Conservation (phyloP, 2,888 invertebrate genomes). For the Prionchulus punctatus region DNA sequence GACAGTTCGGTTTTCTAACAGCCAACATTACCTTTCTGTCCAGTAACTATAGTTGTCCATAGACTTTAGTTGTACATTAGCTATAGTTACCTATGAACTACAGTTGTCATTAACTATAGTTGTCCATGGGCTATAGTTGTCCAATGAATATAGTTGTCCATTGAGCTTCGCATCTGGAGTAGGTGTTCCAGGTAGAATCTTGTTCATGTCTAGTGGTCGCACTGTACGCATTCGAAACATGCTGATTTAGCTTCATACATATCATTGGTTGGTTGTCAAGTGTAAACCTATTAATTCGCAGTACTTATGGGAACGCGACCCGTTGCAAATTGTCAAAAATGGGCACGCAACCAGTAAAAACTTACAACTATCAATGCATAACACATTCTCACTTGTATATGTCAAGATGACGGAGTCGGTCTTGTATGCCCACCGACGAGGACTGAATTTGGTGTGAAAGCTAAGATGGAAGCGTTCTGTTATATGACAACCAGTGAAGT, state of each 20-base stretch:
- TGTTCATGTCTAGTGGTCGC: no score
- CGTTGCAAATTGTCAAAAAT: constrained; percentile 21
- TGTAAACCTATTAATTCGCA: constrained; percentile 25
- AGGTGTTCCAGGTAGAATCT: constrained; percentile 28
- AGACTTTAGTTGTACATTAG: no score
- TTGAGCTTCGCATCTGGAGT: constrained; percentile 28
- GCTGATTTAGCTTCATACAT: constrained; percentile 1
- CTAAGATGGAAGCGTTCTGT: constrained; percentile 30
- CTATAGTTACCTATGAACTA: no score
- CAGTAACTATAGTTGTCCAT: no score
- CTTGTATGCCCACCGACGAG: constrained; percentile 27
- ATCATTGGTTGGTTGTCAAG: constrained; percentile 27
- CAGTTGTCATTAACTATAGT: no score
- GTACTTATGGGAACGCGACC: constrained; percentile 31
- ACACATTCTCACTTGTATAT: constrained; percentile 10
- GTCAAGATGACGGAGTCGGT: constrained; percentile 28
- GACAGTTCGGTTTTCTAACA: no score
- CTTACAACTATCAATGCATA: not conserved
- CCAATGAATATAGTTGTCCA: no score
- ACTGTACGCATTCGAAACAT: no score
- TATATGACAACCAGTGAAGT: constrained; percentile 31
- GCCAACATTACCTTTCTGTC: no score
- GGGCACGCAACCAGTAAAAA: constrained; percentile 8
- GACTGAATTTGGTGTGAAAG: constrained; percentile 27
- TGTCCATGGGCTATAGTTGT: no score